A percentile compares a stretch with the other conserved stretches of the same genome.
Conservation (phyloP, 2,113 vertebrate species). For the Alligator sinensis region DNA sequence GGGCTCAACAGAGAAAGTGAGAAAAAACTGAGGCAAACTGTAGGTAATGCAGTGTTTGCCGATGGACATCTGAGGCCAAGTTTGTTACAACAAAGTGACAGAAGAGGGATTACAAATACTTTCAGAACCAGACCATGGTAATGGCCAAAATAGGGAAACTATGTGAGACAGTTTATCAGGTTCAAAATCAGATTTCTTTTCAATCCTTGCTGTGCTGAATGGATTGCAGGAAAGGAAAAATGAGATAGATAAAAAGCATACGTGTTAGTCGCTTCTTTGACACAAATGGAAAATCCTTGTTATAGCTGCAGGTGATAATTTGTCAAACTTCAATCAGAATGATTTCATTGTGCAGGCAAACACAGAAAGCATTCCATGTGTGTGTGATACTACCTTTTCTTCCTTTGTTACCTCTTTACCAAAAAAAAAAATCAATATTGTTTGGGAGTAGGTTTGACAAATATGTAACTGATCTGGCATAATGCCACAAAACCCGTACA, state of each 20-base stretch:
- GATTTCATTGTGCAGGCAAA: conserved; percentile 14
- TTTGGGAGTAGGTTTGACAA: conserved; percentile 30
- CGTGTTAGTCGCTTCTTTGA: background rate
- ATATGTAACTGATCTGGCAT: conserved; percentile 21
- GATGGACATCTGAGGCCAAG: conserved; percentile 9
- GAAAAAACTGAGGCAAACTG: background rate
- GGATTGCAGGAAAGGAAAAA: conserved; percentile 49
- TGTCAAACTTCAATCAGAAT: conserved; percentile 62
- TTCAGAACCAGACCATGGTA: conserved; percentile 67
- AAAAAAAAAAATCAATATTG: conserved; percentile 44
- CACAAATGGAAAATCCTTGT: conserved; percentile 62
- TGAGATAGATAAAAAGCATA: conserved; percentile 56
- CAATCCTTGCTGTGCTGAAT: conserved; percentile 64
- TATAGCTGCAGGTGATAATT: conserved; percentile 53
- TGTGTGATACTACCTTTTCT: background rate
- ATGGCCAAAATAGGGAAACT: conserved; percentile 77
- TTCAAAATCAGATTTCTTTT: conserved; percentile 75
- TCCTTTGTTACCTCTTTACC: conserved; percentile 24
- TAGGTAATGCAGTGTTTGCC: conserved; percentile 18
- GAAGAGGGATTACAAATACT: conserved; percentile 71
- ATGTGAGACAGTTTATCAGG: conserved; percentile 76
- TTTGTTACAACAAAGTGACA: conserved; percentile 66
- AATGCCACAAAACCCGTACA: background rate
- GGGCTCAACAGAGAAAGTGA: background rate
- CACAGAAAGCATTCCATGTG: conserved; percentile 7